These are phyloP conservation scores for Drosophila tropicalis DNA, from an alignment of 1,140 invertebrate genomes.

Conservation along the genomic window DNA sequence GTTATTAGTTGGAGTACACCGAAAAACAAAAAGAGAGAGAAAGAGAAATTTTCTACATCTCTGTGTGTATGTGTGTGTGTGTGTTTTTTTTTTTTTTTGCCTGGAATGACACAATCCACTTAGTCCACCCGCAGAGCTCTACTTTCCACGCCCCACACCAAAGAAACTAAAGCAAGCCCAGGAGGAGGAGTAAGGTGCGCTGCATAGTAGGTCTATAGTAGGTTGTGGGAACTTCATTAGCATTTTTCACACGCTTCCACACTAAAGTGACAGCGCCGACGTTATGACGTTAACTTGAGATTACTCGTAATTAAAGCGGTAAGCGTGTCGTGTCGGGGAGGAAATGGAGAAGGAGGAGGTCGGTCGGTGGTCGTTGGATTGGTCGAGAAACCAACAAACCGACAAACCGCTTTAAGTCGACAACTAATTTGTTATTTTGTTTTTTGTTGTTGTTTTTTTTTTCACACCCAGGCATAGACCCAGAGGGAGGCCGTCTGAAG, in stretches of 20 bases:
- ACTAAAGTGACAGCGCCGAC: conserved; percentile 56
- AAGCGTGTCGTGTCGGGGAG: conserved; percentile 55
- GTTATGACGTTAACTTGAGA: conserved; percentile 58
- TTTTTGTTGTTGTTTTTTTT: conserved; percentile 23
- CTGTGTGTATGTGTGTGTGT: conserved; percentile 16
- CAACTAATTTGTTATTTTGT: conserved; percentile 63
- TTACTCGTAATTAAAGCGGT: conserved; percentile 70
- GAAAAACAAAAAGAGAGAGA: conserved; percentile 29
- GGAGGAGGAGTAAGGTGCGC: too few relatives aligned
- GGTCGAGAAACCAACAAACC: conserved; percentile 29
- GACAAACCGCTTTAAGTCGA: conserved; percentile 60
- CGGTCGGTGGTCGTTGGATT: too few relatives aligned
- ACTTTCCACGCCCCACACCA: conserved; percentile 47
- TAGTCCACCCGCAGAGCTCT: conserved; percentile 35
- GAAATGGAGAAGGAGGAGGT: too few relatives aligned
- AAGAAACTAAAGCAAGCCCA: conserved; percentile 18
- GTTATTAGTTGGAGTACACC: conserved; percentile 39
- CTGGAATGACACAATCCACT: conserved; percentile 58
- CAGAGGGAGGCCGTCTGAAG: conserved; percentile 88
- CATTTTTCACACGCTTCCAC: conserved; percentile 79
- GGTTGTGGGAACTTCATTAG: conserved; percentile 82
- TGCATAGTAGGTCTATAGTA: conserved; percentile 22
- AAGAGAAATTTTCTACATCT: conserved; percentile 56
- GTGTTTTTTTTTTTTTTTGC: too few relatives aligned
- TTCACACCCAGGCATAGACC: conserved; percentile 86